Evolutionary conservation across 1,140 invertebrate species (phyloP).

Genomic region (Ips typographus): DNA sequence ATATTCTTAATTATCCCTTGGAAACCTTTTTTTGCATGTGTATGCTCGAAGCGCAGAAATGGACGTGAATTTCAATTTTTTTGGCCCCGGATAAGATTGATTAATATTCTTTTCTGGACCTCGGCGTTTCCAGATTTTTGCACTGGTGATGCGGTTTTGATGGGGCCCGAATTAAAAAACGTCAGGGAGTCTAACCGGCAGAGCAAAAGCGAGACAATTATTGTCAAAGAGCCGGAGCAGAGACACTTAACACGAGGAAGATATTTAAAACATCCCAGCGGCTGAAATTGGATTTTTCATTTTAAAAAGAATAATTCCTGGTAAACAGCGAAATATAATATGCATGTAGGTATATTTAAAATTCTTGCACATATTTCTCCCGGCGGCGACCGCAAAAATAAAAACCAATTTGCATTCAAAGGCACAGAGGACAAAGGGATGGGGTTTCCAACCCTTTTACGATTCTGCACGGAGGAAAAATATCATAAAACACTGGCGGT

Average conservation of each 20-base stretch:
- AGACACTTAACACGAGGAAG: not conserved
- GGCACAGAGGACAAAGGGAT: conserved; percentile 33
- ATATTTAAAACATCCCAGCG: conserved; percentile 20
- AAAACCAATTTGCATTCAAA: conserved; percentile 36
- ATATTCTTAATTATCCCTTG: conserved; percentile 37
- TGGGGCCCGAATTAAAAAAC: not conserved
- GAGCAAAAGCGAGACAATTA: not conserved
- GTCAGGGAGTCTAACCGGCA: not conserved
- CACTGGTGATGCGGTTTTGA: not conserved
- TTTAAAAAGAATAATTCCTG: conserved; percentile 27
- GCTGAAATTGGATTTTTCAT: conserved; percentile 24
- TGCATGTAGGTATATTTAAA: conserved; percentile 33
- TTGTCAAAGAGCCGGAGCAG: no score
- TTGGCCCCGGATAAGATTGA: not conserved
- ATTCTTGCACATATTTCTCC: conserved; percentile 35
- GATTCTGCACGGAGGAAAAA: conserved; percentile 28
- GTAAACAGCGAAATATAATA: conserved; percentile 24
- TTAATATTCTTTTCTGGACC: not conserved
- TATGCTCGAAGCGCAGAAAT: conserved; percentile 21
- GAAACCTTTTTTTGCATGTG: conserved; percentile 22
- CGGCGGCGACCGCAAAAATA: conserved; percentile 32
- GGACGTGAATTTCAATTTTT: conserved; percentile 33
- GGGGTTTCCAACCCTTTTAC: conserved; percentile 32
- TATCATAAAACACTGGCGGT: conserved; percentile 33
- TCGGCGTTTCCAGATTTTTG: not conserved